Conservation (phyloP, 2,113 vertebrate genomes). For the Odocoileus hemionus region DNA sequence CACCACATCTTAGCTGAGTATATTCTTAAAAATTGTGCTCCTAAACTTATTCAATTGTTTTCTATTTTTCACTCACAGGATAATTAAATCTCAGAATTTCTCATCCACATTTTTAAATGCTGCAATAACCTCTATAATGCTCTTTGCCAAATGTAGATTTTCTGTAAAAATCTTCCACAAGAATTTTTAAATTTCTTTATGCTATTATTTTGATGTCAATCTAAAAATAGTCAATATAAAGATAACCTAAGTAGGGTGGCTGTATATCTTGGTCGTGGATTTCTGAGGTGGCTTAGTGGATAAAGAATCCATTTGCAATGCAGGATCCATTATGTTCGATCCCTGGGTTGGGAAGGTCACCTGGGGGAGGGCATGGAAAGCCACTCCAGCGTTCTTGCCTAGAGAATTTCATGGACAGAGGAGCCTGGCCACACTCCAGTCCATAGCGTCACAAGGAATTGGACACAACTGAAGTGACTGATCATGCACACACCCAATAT, state of each 20-base stretch:
- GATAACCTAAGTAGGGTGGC: not conserved
- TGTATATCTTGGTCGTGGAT: not conserved
- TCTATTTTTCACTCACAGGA: not conserved
- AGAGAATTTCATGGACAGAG: not conserved
- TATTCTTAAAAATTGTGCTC: not conserved
- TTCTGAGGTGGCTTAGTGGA: not conserved
- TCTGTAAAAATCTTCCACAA: not conserved
- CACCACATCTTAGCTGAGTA: not conserved
- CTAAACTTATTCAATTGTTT: not conserved
- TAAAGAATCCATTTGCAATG: not conserved
- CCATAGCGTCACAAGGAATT: not conserved
- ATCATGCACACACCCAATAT: not conserved
- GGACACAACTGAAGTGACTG: not conserved
- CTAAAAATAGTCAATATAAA: not conserved
- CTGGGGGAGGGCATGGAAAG: not conserved
- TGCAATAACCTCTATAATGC: not conserved
- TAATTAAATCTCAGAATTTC: not conserved
- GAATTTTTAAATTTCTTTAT: not conserved
- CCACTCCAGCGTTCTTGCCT: not conserved
- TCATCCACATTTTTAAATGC: not conserved
- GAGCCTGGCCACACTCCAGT: fast-evolving
- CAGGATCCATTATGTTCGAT: fast-evolving
- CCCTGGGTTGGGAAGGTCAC: not conserved
- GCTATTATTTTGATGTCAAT: not conserved
- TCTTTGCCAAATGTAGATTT: not conserved